These are phyloP conservation scores for Ericerus pela DNA, from an alignment of 1,140 invertebrate genomes.

Conservation along the genomic window DNA sequence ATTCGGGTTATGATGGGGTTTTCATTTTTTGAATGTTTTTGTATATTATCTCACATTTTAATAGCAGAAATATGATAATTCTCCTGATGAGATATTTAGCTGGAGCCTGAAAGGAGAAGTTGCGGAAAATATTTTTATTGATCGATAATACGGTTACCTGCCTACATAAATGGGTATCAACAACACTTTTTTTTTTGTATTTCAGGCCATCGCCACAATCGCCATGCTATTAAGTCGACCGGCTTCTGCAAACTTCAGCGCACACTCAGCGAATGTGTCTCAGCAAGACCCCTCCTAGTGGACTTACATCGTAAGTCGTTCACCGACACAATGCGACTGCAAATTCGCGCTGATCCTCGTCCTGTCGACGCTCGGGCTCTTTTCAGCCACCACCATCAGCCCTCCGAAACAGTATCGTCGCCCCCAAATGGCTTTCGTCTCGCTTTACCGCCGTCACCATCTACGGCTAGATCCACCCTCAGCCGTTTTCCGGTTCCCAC, in stretches of 20 bases:
- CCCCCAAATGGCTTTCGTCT: conserved; percentile 26
- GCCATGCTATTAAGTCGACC: neutral
- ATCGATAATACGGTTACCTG: too few relatives aligned
- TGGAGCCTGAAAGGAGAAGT: too few relatives aligned
- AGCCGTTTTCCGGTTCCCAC: conserved; percentile 17
- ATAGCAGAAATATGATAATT: too few relatives aligned
- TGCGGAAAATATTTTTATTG: too few relatives aligned
- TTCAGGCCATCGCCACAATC: too few relatives aligned
- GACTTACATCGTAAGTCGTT: conserved; percentile 28
- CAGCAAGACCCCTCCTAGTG: neutral
- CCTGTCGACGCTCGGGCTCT: conserved; percentile 15
- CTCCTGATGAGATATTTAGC: too few relatives aligned
- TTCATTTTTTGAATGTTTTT: too few relatives aligned
- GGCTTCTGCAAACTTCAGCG: neutral
- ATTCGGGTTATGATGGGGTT: too few relatives aligned
- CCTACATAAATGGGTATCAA: too few relatives aligned
- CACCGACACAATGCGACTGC: conserved; percentile 61
- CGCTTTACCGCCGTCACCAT: conserved; percentile 31
- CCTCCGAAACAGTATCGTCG: neutral
- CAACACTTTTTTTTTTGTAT: too few relatives aligned
- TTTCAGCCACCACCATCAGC: too few relatives aligned
- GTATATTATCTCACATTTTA: too few relatives aligned
- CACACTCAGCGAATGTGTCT: conserved; percentile 2
- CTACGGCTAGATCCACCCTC: conserved; percentile 24
- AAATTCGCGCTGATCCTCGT: conserved; percentile 40